Conservation (phyloP, 2,888 invertebrate species). For the Rhingia rostrata region DNA sequence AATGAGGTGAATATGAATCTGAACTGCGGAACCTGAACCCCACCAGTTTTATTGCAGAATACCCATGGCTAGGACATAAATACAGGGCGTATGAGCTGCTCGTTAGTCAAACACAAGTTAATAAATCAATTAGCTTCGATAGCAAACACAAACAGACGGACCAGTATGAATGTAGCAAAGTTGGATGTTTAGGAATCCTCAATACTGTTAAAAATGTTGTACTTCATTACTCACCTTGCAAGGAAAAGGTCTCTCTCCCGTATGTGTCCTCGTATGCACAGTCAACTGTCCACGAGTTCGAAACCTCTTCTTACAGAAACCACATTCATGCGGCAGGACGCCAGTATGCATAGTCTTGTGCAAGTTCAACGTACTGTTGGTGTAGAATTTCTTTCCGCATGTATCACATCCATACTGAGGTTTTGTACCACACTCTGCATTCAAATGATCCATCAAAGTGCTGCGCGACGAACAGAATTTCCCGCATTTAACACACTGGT, state of each 20-base stretch:
- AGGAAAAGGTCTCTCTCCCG: constrained; percentile 80
- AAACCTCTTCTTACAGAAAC: constrained; percentile 80
- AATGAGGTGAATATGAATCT: too few relatives aligned
- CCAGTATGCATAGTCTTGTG: constrained; percentile 81
- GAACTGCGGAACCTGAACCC: too few relatives aligned
- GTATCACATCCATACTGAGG: constrained; percentile 76
- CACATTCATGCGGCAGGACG: constrained; percentile 79
- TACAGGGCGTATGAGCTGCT: too few relatives aligned
- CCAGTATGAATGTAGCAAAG: too few relatives aligned
- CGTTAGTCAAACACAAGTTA: too few relatives aligned
- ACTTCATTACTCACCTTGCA: constrained; percentile 78
- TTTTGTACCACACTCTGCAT: constrained; percentile 75
- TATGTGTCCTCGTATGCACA: constrained; percentile 80
- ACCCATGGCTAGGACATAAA: too few relatives aligned
- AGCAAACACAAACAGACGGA: not conserved
- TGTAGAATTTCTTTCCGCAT: constrained; percentile 79
- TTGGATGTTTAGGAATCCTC: too few relatives aligned
- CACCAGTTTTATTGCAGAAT: too few relatives aligned
- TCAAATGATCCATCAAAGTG: constrained; percentile 75
- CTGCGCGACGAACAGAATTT: constrained; percentile 75
- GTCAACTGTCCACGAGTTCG: constrained; percentile 81
- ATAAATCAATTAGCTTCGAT: too few relatives aligned
- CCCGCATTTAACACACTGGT: constrained; percentile 75
- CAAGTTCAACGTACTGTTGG: constrained; percentile 78
- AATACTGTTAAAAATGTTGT: not conserved